Base-by-base conservation (phyloP, 1,140 invertebrate genomes). In the Rhizoglyphus robini region DNA sequence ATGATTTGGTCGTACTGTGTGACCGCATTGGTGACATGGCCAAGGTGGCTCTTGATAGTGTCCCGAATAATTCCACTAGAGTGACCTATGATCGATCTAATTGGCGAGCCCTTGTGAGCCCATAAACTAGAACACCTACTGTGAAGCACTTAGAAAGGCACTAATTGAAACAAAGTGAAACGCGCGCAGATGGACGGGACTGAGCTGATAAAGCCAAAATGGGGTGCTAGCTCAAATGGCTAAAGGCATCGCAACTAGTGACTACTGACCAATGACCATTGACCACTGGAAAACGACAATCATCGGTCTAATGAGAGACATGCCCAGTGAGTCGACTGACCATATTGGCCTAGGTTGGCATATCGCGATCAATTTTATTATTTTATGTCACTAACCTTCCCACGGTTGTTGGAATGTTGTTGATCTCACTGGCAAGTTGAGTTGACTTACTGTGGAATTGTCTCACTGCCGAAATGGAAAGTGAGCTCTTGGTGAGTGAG, bases 21-120 rank as follows among this genome's bases (percentile, higher is more conserved):
- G n/a, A n/a, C n/a, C n/a, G n/a, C n/a, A n/a, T n/a, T n/a, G n/a
- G n/a, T n/a, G n/a, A n/a, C 18, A 18, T 41, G 36, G 18, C 36
- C 8, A 41, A 18, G 36, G 36, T 41, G 36, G 18, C 18, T 18
- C 8, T 41, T 41, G 36, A 41, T 41, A 5, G 23, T 54, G 51
- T 32, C 8, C 31, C n/a, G n/a, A n/a, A n/a, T n/a, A n/a, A n/a
- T n/a, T n/a, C n/a, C n/a, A n/a, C n/a, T n/a, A n/a, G n/a, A n/a
- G n/a, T n/a, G n/a, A n/a, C n/a, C n/a, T n/a, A n/a, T n/a, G 20
- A 54, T 54, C 51, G 51, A 54, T 54, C 51, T 54, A 54, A 54
- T 54, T 54, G 51, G 31, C 20, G 23, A 54, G 20, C 51, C 8
- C 51, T 46, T 15, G 41, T 23, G 41, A n/a, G 41, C 8, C 51